Conservation (phyloP, 2,113 vertebrate genomes). For the Pedionomus torquatus region DNA sequence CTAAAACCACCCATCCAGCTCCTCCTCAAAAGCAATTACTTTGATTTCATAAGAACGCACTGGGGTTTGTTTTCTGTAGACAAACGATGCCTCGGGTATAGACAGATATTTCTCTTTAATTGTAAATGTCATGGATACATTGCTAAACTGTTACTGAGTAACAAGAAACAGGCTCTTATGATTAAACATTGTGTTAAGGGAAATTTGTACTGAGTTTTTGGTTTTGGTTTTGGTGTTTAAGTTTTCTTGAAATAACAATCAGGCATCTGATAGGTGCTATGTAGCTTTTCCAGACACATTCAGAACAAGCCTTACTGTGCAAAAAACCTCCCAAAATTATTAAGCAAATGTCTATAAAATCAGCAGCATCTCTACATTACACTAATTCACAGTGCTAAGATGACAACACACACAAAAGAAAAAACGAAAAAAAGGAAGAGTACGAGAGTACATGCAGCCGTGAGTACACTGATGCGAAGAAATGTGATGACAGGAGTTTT, state of each 20-base stretch:
- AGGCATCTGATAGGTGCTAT: neutral
- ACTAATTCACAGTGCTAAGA: neutral
- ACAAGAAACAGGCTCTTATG: neutral
- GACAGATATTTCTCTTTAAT: neutral
- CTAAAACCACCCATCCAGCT: neutral
- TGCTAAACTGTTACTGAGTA: neutral
- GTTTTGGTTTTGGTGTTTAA: neutral
- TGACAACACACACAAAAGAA: neutral
- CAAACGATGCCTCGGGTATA: neutral
- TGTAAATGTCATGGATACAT: neutral
- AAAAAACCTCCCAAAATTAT: neutral
- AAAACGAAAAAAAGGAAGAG: neutral
- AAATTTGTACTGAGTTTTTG: neutral
- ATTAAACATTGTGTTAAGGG: neutral
- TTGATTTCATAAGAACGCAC: neutral
- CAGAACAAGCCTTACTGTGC: neutral
- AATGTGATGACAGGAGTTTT: neutral
- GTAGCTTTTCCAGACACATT: neutral
- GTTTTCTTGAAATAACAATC: neutral
- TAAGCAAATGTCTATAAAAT: neutral
- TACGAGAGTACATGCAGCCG: neutral
- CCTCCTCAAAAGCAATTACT: neutral
- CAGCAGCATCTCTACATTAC: neutral
- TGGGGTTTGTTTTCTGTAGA: neutral
- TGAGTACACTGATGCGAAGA: neutral